Evolutionary conservation across 2,113 vertebrate genomes (phyloP).

Genomic region (Scopus umbretta): DNA sequence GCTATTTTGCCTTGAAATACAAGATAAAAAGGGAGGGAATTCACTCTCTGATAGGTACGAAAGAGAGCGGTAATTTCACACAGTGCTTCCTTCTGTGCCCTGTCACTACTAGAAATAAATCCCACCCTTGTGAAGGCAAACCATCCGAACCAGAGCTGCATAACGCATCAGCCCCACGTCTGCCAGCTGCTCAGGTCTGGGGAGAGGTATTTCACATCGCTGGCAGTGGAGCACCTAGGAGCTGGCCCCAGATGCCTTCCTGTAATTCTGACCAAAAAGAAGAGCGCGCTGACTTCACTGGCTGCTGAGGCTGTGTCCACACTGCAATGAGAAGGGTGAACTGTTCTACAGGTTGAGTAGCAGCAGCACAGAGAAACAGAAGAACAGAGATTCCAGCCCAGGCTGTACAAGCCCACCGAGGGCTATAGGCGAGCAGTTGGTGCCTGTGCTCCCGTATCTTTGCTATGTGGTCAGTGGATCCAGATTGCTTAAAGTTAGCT

Average conservation of each 20-base stretch:
- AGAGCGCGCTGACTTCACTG: neutral
- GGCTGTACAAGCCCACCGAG: neutral
- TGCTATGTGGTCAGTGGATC: neutral
- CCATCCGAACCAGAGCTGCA: accelerated
- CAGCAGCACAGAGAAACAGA: neutral
- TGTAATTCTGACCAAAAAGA: neutral
- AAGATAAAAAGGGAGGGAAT: neutral
- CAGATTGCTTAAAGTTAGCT: neutral
- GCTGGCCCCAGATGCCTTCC: neutral
- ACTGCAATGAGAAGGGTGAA: neutral
- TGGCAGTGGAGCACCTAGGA: neutral
- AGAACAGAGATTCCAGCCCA: neutral
- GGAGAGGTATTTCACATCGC: neutral
- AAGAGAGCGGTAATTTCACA: neutral
- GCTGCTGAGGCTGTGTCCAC: neutral
- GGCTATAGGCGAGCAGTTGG: neutral
- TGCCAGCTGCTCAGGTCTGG: neutral
- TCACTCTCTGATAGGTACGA: neutral
- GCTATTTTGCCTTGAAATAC: neutral
- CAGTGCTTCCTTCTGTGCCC: neutral
- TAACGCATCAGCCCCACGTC: neutral
- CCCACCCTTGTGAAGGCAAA: neutral
- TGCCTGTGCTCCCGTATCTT: accelerated
- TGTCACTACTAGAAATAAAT: neutral
- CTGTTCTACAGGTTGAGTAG: accelerated